Evolutionary conservation across 2,888 invertebrate species (phyloP).

Genomic region (Bhutanitis thaidina): DNA sequence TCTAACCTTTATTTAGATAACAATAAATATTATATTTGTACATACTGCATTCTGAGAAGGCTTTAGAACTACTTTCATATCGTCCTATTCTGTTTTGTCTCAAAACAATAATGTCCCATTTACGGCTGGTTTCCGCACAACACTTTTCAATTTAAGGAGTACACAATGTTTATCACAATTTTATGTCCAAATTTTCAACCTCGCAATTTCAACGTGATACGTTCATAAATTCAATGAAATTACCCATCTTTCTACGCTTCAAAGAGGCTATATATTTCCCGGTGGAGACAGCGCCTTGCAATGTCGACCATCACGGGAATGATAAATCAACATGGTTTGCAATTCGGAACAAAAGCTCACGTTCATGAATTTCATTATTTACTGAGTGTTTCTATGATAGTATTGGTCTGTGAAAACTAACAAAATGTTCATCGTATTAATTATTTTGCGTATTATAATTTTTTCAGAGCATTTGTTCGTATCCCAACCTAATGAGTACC

Average conservation of each 20-base stretch:
- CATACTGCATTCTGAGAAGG: no score
- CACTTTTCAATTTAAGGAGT: slow-evolving; percentile 23
- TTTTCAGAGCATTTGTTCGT: no score
- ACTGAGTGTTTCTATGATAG: neutral
- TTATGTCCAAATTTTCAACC: slow-evolving; percentile 60
- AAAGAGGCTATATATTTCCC: slow-evolving; percentile 72
- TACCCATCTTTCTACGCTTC: slow-evolving; percentile 76
- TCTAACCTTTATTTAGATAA: no score
- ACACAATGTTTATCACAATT: slow-evolving; percentile 62
- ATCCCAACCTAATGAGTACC: no score
- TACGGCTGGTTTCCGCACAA: neutral
- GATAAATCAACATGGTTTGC: slow-evolving; percentile 65
- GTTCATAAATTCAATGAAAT: slow-evolving; percentile 77
- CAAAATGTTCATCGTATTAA: neutral
- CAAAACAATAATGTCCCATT: neutral
- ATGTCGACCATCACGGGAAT: slow-evolving; percentile 67
- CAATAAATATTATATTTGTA: no score
- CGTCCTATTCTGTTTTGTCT: no score
- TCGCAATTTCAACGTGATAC: slow-evolving; percentile 66
- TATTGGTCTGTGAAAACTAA: neutral
- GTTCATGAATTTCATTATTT: slow-evolving; percentile 34
- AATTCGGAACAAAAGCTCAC: slow-evolving; percentile 41
- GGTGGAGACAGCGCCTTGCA: slow-evolving; percentile 64
- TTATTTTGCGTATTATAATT: neutral
- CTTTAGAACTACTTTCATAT: no score